Conservation (phyloP, 2,797 vertebrate genomes). For the Lates japonicus region DNA sequence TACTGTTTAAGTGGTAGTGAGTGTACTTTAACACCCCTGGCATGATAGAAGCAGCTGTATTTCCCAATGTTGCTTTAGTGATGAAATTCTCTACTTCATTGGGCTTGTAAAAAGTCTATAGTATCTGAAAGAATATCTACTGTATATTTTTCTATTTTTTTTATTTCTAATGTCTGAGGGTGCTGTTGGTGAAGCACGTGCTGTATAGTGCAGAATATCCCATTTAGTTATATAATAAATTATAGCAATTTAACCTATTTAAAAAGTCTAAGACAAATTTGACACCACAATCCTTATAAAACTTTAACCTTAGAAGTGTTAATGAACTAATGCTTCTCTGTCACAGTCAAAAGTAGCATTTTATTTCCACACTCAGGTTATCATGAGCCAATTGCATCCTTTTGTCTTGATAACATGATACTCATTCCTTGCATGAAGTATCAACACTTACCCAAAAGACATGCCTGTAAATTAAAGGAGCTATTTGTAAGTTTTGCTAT, state of each 20-base stretch:
- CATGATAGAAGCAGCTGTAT: conserved; percentile 55
- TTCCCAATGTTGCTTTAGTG: conserved; percentile 35
- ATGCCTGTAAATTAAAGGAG: conserved; percentile 2
- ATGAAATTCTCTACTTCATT: conserved; percentile 15
- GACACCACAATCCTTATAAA: background rate
- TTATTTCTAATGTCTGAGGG: background rate
- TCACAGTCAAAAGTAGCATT: background rate
- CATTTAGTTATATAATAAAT: background rate
- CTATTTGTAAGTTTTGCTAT: no score
- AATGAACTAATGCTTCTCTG: background rate
- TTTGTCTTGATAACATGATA: conserved; percentile 5
- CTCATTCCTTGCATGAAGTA: conserved; percentile 46
- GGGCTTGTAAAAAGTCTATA: background rate
- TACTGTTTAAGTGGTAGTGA: conserved; percentile 41
- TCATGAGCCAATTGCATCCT: conserved; percentile 11
- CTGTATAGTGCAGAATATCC: conserved; percentile 2
- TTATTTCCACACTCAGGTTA: conserved; percentile 16
- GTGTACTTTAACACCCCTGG: conserved; percentile 38
- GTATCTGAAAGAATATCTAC: conserved; percentile 3
- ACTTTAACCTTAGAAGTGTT: background rate
- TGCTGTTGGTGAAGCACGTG: conserved; percentile 21
- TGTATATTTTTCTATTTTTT: background rate
- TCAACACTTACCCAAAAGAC: background rate
- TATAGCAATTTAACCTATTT: background rate
- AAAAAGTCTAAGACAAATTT: background rate